A percentile compares a stretch with the other conserved stretches of the same genome.
phyloP scores from a whole-genome alignment of 2,888 invertebrate genomes.

The Subacronicta megacephala region DNA sequence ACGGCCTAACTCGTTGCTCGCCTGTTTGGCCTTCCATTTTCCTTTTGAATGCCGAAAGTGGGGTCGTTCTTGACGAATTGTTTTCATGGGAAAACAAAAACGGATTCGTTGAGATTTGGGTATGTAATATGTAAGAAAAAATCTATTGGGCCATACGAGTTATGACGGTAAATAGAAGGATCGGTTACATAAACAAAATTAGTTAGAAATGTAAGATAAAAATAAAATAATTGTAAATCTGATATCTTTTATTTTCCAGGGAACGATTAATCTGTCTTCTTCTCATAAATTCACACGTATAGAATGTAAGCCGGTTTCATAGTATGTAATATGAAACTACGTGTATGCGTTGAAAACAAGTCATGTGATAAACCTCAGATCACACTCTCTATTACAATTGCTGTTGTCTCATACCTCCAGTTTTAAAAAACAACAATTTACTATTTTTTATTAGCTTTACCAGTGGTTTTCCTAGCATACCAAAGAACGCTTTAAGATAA shows the following conservation, averaged over 20 bases:
- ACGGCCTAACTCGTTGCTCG: constrained; percentile 89
- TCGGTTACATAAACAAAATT: constrained; percentile 25
- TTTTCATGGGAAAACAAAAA: constrained; percentile 82
- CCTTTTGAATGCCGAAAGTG: constrained; percentile 84
- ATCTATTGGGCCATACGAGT: constrained; percentile 39
- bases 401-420: constrained; percentile 26
- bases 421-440: constrained; percentile 8
- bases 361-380: constrained; percentile 53
- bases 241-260: constrained; percentile 21
- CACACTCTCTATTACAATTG: constrained; percentile 57
- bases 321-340: constrained; percentile 50
- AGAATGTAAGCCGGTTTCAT: constrained; percentile 47
- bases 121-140: constrained; percentile 61
- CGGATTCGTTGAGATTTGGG: constrained; percentile 67
- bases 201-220: constrained; percentile 10
- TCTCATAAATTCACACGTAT: constrained; percentile 40
- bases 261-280: constrained; percentile 35
- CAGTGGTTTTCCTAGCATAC: too few species aligned
- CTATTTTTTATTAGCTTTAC: background rate
- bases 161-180: constrained; percentile 26
- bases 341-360: constrained; percentile 47
- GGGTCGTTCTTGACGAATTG: constrained; percentile 87
- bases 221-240: constrained; percentile 16
- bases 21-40: constrained; percentile 88
- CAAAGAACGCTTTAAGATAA: too few species aligned